Conservation (phyloP, 2,113 vertebrate species). For the Paracanthobrama guichenoti region DNA sequence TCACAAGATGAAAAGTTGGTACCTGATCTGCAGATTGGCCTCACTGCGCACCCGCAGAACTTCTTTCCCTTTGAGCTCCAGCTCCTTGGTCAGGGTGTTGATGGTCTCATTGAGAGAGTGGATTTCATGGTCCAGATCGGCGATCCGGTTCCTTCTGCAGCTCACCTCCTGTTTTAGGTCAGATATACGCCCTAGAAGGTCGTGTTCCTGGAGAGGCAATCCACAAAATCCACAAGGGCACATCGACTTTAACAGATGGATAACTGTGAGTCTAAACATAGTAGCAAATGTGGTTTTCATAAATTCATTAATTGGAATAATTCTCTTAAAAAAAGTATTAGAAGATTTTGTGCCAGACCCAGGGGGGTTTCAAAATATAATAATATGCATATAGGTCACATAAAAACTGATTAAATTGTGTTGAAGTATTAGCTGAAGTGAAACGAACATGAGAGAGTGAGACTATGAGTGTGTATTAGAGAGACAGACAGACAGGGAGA, state of each 20-base stretch:
- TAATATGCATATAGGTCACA: conserved; percentile 43
- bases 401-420: conserved; percentile 14
- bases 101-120: conserved; percentile 92
- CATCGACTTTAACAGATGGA: background rate
- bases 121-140: conserved; percentile 90
- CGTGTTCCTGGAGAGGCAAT: conserved; percentile 79
- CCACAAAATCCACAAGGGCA: background rate
- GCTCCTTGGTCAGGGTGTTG: conserved; percentile 88
- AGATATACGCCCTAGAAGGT: conserved; percentile 83
- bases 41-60: conserved; percentile 93
- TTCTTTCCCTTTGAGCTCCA: conserved; percentile 96
- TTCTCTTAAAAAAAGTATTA: conserved; percentile 26
- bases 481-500: background rate
- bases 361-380: conserved; percentile 32
- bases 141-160: conserved; percentile 89
- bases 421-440: conserved; percentile 23
- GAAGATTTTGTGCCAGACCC: conserved; percentile 13
- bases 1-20: background rate
- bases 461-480: background rate
- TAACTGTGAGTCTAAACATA: background rate
- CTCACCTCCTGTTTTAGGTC: conserved; percentile 86
- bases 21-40: conserved; percentile 96
- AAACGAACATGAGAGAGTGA: conserved; percentile 23
- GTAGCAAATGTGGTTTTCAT: background rate
- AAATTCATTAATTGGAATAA: conserved; percentile 17